Percentiles rank a stretch among this genome's conserved stretches.
phyloP scores from a whole-genome alignment of 2,888 invertebrate genomes.

The Drosophila kuntzei region DNA sequence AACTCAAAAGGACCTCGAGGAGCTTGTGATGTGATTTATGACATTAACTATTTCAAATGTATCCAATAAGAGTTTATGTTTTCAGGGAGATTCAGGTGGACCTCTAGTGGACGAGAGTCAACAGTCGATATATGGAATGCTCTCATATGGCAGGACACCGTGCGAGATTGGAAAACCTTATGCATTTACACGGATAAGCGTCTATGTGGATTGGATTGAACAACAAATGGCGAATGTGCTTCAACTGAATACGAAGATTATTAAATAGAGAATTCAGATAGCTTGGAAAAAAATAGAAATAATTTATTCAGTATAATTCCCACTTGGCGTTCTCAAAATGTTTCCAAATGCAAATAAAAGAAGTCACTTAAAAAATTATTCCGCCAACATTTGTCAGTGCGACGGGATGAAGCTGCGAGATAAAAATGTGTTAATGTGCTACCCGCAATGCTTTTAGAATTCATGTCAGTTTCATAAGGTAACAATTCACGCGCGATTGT shows the following conservation, averaged over 20 bases:
- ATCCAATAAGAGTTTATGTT: not conserved
- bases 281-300: conserved; percentile 2
- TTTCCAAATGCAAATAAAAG: conserved; percentile 76
- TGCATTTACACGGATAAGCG: conserved; percentile 67
- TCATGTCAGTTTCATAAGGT: conserved; percentile 80
- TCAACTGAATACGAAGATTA: not conserved
- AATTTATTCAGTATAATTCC: conserved; percentile 62
- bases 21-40: conserved; percentile 80
- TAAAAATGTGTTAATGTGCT: conserved; percentile 70
- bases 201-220: conserved; percentile 61
- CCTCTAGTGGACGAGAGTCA: conserved; percentile 73
- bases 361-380: conserved; percentile 79
- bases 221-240: conserved; percentile 37
- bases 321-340: conserved; percentile 53
- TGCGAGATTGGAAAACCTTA: conserved; percentile 52
- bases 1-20: conserved; percentile 69
- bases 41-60: not conserved
- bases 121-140: conserved; percentile 71
- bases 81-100: conserved; percentile 84
- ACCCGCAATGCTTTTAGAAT: conserved; percentile 76
- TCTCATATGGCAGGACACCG: conserved; percentile 79
- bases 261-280: conserved; percentile 3
- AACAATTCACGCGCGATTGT: conserved; percentile 67
- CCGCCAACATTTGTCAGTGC: conserved; percentile 61
- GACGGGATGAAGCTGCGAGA: conserved; percentile 27